A percentile compares a stretch with the other conserved stretches of the same genome.
Conservation (phyloP, 1,140 invertebrate genomes). For the Helicoverpa zea region DNA sequence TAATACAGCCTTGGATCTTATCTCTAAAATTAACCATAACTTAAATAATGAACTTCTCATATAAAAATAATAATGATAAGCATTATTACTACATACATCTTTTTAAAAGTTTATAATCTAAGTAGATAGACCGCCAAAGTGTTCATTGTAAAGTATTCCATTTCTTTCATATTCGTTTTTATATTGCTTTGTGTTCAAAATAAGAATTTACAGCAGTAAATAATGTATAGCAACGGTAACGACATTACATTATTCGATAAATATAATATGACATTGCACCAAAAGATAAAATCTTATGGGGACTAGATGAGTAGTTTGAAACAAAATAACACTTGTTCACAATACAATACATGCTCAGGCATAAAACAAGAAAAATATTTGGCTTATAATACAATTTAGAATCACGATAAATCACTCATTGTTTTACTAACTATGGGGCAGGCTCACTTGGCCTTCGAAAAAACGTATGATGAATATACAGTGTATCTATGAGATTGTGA, state of each 20-base stretch:
- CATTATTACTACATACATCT: constrained; percentile 66
- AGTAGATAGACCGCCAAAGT: constrained; percentile 82
- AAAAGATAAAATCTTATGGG: constrained; percentile 42
- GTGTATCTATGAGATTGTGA: constrained; percentile 2
- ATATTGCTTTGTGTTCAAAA: constrained; percentile 34
- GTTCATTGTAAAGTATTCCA: constrained; percentile 59
- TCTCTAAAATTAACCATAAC: constrained; percentile 80
- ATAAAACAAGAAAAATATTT: constrained; percentile 28
- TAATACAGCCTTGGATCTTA: constrained; percentile 86
- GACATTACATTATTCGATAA: constrained; percentile 9
- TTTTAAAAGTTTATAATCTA: constrained; percentile 68
- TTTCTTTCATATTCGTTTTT: constrained; percentile 29
- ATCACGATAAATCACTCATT: constrained; percentile 23
- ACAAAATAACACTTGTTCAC: constrained; percentile 31
- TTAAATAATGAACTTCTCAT: constrained; percentile 83
- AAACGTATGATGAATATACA: not conserved
- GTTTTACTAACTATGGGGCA: not conserved
- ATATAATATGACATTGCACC: constrained; percentile 53
- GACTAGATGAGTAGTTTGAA: constrained; percentile 42
- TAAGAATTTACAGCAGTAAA: constrained; percentile 22
- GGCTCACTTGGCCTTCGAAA: not conserved
- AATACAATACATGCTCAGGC: constrained; percentile 1
- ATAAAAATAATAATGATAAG: constrained; percentile 82
- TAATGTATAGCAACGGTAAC: constrained; percentile 34
- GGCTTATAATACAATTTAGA: constrained; percentile 37